These are phyloP conservation scores for Ondatra zibethicus DNA, from an alignment of 2,113 vertebrate species.

Conservation along the genomic window DNA sequence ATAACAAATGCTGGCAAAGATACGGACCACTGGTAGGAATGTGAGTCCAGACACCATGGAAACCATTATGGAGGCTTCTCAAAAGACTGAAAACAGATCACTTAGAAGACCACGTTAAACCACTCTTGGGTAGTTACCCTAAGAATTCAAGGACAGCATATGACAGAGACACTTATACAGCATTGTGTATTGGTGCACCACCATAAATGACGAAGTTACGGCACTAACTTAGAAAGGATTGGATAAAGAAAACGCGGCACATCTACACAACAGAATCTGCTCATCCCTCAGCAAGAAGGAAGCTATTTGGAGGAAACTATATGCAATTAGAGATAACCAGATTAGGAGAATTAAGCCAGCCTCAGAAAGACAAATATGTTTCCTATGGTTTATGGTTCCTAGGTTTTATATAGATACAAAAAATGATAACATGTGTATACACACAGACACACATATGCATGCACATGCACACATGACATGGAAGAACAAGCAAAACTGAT, in stretches of 20 bases:
- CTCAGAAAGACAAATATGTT: background rate
- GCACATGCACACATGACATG: background rate
- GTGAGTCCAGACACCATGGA: background rate
- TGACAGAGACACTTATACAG: background rate
- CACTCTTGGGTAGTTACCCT: background rate
- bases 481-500: background rate
- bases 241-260: background rate
- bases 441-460: background rate
- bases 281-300: background rate
- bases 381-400: background rate
- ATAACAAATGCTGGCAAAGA: background rate
- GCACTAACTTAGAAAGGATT: background rate
- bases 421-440: background rate
- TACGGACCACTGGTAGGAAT: no score
- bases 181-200: background rate
- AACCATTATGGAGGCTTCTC: background rate
- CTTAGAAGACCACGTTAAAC: no score
- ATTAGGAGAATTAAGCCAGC: background rate
- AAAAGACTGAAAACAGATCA: background rate
- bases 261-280: background rate
- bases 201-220: background rate
- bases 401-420: background rate
- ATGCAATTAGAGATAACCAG: background rate
- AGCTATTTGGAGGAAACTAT: background rate
- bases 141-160: background rate